These are phyloP conservation scores for Rhinolophus sinicus DNA, from an alignment of 2,113 vertebrate species.

Conservation along the genomic window DNA sequence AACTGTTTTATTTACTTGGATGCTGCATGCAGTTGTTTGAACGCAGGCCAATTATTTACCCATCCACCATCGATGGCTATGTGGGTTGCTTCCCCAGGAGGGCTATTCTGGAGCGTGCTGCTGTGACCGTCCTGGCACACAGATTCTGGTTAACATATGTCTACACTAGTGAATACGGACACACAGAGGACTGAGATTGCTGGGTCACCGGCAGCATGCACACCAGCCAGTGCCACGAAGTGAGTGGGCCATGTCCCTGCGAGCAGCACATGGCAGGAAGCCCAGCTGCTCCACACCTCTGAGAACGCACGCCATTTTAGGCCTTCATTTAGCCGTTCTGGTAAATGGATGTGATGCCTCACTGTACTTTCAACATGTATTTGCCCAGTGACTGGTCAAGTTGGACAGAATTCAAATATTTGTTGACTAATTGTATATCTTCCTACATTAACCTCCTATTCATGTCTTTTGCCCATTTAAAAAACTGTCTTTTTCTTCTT, in stretches of 20 bases:
- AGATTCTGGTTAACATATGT: neutral
- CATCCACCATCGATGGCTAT: neutral
- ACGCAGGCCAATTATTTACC: neutral
- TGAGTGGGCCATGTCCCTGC: no score
- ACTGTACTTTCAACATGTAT: no score
- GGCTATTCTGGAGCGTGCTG: neutral
- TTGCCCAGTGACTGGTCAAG: neutral
- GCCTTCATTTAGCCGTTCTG: neutral
- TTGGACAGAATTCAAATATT: neutral
- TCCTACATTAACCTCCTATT: neutral
- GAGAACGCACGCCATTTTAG: neutral
- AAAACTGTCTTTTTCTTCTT: neutral
- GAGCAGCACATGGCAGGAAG: neutral
- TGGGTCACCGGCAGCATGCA: neutral
- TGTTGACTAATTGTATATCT: neutral
- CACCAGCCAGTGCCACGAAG: neutral
- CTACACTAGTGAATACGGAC: neutral
- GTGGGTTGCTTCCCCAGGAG: neutral
- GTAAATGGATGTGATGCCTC: neutral
- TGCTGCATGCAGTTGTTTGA: neutral
- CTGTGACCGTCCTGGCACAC: neutral
- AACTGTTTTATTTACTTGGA: neutral
- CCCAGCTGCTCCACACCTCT: accelerated
- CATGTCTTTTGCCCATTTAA: neutral
- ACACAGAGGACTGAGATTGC: neutral